Percentiles rank a stretch among this genome's conserved stretches.
phyloP scores from a whole-genome alignment of 2,888 invertebrate genomes.

The Aphidius colemani region DNA sequence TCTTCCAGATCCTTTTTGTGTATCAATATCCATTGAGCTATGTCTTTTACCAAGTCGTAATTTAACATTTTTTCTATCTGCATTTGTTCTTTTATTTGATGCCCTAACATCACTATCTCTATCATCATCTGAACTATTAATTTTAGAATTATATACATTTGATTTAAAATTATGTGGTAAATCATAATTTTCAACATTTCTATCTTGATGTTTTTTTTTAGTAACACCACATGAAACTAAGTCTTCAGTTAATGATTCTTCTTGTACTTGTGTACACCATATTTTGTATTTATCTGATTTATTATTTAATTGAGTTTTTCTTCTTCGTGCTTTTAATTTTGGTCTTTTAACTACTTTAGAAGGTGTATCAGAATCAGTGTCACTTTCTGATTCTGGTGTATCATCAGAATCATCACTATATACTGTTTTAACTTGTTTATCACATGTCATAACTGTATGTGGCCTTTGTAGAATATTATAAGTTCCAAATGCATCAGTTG shows the following conservation, averaged over 20 bases:
- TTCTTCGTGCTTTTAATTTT: slow-evolving; percentile 61
- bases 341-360: slow-evolving; percentile 64
- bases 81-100: slow-evolving; percentile 66
- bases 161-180: slow-evolving; percentile 60
- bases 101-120: slow-evolving; percentile 45
- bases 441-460: slow-evolving; percentile 37
- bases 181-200: slow-evolving; percentile 78
- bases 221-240: slow-evolving; percentile 79
- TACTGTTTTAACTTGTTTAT: slow-evolving; percentile 61
- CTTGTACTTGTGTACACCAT: slow-evolving; percentile 75
- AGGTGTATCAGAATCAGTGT: slow-evolving; percentile 63
- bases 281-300: slow-evolving; percentile 76
- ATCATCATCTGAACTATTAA: slow-evolving; percentile 66
- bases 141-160: slow-evolving; percentile 35
- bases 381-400: slow-evolving; percentile 65
- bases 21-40: slow-evolving; percentile 59
- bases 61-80: slow-evolving; percentile 66
- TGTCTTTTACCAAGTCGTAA: slow-evolving; percentile 65
- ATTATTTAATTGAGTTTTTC: slow-evolving; percentile 52
- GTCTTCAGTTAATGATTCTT: slow-evolving; percentile 79
- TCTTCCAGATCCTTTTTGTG: slow-evolving; percentile 64
- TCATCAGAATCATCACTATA: slow-evolving; percentile 66
- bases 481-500: slow-evolving; percentile 49
- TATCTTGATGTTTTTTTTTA: slow-evolving; percentile 66
- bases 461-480: slow-evolving; percentile 56